Percentiles rank a stretch among this genome's conserved stretches.
phyloP scores from a whole-genome alignment of 2,888 invertebrate species.

The Choristoneura rosaceana region DNA sequence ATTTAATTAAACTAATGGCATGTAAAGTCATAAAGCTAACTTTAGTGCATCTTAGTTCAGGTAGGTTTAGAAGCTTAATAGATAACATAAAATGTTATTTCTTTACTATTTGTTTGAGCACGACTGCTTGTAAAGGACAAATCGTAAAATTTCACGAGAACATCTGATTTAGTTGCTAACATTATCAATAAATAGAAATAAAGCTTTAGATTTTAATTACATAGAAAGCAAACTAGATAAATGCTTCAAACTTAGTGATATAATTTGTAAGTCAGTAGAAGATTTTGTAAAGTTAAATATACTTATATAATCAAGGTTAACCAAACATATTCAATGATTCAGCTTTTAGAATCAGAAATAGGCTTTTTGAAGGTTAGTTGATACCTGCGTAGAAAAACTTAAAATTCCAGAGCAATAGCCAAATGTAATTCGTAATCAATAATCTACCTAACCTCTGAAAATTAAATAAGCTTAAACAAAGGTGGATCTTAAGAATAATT shows the following conservation, averaged over 20 bases:
- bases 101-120: slow-evolving; percentile 52
- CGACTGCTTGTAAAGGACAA: slow-evolving; percentile 48
- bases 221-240: slow-evolving; percentile 45
- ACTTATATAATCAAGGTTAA: background rate
- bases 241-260: slow-evolving; percentile 41
- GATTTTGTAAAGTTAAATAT: background rate
- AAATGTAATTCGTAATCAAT: background rate
- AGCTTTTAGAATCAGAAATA: background rate
- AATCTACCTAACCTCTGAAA: background rate
- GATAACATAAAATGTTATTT: slow-evolving; percentile 36
- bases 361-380: background rate
- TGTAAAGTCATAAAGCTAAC: slow-evolving; percentile 63
- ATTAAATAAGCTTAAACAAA: too few relatives aligned
- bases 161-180: slow-evolving; percentile 45
- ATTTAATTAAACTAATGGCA: slow-evolving; percentile 52
- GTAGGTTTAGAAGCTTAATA: slow-evolving; percentile 71
- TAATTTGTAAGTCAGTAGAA: slow-evolving; percentile 8
- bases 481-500: too few relatives aligned
- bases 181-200: slow-evolving; percentile 43
- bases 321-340: background rate
- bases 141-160: slow-evolving; percentile 62
- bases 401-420: background rate
- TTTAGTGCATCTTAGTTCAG: slow-evolving; percentile 66
- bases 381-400: background rate
- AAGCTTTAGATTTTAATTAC: slow-evolving; percentile 47